Conservation (phyloP, 2,797 vertebrate species). For the Enteromius anoplus region DNA sequence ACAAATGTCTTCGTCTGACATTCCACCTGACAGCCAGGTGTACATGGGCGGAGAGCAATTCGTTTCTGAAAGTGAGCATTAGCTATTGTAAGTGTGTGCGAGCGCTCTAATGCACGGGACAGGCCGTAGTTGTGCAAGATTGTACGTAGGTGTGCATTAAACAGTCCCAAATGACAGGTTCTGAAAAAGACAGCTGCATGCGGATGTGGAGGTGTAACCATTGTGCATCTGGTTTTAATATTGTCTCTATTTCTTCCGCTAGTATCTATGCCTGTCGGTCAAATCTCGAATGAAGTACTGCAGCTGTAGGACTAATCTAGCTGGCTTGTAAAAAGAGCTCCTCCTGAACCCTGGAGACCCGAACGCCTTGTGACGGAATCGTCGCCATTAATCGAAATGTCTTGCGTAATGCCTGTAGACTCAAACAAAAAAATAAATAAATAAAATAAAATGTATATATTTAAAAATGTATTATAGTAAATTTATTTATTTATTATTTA, state of each 20-base stretch:
- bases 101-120: neutral
- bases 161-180: conserved; percentile 20
- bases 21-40: conserved; percentile 49
- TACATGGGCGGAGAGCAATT: conserved; percentile 21
- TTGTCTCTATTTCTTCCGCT: neutral
- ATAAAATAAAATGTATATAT: neutral
- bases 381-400: conserved; percentile 6
- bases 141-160: conserved; percentile 35
- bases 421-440: neutral
- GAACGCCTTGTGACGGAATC: conserved; percentile 2
- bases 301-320: conserved; percentile 38
- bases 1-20: conserved; percentile 50
- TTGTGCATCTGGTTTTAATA: conserved; percentile 24
- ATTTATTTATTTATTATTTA: too few relatives aligned
- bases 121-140: conserved; percentile 19
- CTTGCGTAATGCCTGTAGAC: neutral
- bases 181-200: conserved; percentile 29
- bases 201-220: conserved; percentile 27
- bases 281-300: conserved; percentile 5
- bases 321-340: conserved; percentile 34
- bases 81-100: conserved; percentile 2
- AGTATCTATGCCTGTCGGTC: neutral
- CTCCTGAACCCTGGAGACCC: conserved; percentile 39
- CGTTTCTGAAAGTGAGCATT: conserved; percentile 24
- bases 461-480: too few relatives aligned